These are phyloP conservation scores for Nebria brevicollis DNA, from an alignment of 2,888 invertebrate genomes.

Conservation along the genomic window DNA sequence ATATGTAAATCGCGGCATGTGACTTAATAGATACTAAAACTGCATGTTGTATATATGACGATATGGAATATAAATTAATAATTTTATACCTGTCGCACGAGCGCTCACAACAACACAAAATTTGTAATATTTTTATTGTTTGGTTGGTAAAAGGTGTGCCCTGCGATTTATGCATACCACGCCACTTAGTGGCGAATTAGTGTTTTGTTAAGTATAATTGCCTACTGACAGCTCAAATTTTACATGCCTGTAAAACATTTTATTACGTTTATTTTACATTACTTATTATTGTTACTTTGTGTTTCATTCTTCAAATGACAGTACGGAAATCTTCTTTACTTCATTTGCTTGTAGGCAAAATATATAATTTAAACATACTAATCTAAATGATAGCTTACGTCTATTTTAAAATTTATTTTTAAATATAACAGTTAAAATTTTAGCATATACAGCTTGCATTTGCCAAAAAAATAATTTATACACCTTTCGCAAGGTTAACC, in stretches of 20 bases:
- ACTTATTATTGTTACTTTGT: neutral
- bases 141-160: neutral
- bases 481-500: neutral
- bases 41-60: neutral
- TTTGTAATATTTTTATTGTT: conserved; percentile 1
- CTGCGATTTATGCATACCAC: neutral
- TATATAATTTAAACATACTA: neutral
- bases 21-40: conserved; percentile 40
- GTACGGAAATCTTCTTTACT: neutral
- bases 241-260: conserved; percentile 16
- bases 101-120: neutral
- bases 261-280: conserved; percentile 10
- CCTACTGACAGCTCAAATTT: conserved; percentile 22
- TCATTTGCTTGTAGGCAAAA: neutral
- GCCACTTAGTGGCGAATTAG: conserved; percentile 20
- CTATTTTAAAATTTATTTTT: neutral
- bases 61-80: neutral
- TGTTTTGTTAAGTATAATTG: conserved; percentile 18
- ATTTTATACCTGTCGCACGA: conserved; percentile 1
- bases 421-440: neutral
- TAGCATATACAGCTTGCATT: neutral
- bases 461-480: neutral
- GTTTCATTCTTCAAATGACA: neutral
- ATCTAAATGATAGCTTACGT: neutral
- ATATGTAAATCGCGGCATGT: conserved; percentile 33